These are phyloP conservation scores for Pachycephala philippinensis DNA, from an alignment of 2,113 vertebrate genomes.

Conservation along the genomic window DNA sequence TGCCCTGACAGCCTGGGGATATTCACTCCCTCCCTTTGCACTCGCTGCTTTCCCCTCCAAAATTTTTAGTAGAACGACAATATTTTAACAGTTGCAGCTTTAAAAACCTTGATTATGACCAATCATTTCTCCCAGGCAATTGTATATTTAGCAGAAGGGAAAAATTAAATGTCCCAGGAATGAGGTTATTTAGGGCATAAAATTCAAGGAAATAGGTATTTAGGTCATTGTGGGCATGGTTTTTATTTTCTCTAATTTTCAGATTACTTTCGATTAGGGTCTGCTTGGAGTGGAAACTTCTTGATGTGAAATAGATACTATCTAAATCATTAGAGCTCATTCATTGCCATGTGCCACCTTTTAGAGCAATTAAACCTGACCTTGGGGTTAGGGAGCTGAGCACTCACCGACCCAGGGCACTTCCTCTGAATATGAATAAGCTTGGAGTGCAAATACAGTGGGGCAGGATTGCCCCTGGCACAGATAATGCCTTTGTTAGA, in stretches of 20 bases:
- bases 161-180: constrained; percentile 68
- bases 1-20: background rate
- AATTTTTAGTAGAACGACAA: constrained; percentile 40
- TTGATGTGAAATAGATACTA: constrained; percentile 94
- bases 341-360: constrained; percentile 87
- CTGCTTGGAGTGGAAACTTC: constrained; percentile 76
- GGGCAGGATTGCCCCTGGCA: constrained; percentile 30
- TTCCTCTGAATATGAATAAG: constrained; percentile 86
- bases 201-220: constrained; percentile 79
- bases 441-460: constrained; percentile 69
- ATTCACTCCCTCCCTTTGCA: background rate
- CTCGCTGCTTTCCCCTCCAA: background rate
- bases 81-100: constrained; percentile 65
- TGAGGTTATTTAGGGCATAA: constrained; percentile 72
- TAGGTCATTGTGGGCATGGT: constrained; percentile 77
- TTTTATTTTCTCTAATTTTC: constrained; percentile 86
- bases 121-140: constrained; percentile 55
- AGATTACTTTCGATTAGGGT: constrained; percentile 84
- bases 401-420: constrained; percentile 83
- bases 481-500: constrained; percentile 62
- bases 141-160: constrained; percentile 69
- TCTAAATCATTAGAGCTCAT: constrained; percentile 95
- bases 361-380: constrained; percentile 85
- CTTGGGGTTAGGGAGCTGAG: constrained; percentile 83
- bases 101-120: constrained; percentile 57